Conservation (phyloP, 2,888 invertebrate species). For the Megamerina dolium region DNA sequence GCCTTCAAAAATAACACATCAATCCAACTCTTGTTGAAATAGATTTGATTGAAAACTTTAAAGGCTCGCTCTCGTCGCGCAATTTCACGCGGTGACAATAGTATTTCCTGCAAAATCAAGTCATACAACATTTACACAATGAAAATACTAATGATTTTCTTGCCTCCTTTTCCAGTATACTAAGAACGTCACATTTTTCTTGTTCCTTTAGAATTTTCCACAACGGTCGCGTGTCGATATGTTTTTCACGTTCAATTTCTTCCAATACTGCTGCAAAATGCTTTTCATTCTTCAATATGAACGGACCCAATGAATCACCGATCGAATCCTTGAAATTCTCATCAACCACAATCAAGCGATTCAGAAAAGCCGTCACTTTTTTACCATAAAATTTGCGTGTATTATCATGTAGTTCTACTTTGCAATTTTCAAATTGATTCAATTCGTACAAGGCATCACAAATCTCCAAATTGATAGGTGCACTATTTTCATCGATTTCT, state of each 20-base stretch:
- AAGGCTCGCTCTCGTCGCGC: conserved; percentile 34
- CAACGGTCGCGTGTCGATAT: conserved; percentile 30
- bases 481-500: conserved; percentile 25
- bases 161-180: conserved; percentile 34
- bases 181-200: conserved; percentile 38
- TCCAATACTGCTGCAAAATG: conserved; percentile 29
- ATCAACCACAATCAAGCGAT: conserved; percentile 33
- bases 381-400: conserved; percentile 32
- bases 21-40: conserved; percentile 36
- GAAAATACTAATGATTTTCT: not conserved
- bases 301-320: conserved; percentile 34
- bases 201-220: conserved; percentile 40
- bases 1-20: conserved; percentile 37
- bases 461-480: conserved; percentile 38
- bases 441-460: conserved; percentile 43
- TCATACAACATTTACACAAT: not conserved
- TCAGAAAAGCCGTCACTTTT: conserved; percentile 30
- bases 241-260: conserved; percentile 23
- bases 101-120: conserved; percentile 24
- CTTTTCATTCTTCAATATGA: conserved; percentile 34
- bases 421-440: conserved; percentile 37
- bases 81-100: conserved; percentile 35
- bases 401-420: conserved; percentile 32
- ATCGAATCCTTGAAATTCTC: conserved; percentile 40
- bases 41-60: conserved; percentile 38